A percentile compares a stretch with the other conserved stretches of the same genome.
Conservation (phyloP, 2,113 vertebrate species). For the Macrotus californicus region DNA sequence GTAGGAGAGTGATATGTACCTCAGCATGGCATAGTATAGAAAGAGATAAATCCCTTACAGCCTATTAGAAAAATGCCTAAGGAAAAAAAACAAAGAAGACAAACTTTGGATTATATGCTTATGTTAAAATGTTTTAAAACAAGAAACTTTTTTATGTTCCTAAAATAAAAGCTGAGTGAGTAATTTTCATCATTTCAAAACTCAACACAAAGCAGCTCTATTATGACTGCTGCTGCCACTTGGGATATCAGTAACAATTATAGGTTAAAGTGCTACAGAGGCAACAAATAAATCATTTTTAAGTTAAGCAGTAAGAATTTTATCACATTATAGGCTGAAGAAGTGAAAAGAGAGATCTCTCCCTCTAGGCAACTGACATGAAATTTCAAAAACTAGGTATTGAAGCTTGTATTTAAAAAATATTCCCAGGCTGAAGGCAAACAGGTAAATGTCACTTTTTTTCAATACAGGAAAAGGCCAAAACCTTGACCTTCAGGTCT, state of each 20-base stretch:
- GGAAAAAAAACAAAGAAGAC: neutral
- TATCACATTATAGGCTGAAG: neutral
- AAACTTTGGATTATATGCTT: neutral
- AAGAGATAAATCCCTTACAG: neutral
- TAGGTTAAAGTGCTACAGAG: neutral
- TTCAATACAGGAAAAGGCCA: neutral
- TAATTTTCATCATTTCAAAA: neutral
- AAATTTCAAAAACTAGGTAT: constrained; percentile 16
- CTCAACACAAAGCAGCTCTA: neutral
- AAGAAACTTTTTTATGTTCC: neutral
- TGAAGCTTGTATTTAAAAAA: constrained; percentile 5
- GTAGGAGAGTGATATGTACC: neutral
- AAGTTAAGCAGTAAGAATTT: neutral
- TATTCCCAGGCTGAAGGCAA: neutral
- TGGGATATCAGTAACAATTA: neutral
- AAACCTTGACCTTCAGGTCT: neutral
- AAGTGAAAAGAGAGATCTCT: neutral
- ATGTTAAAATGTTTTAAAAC: neutral
- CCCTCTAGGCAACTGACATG: neutral
- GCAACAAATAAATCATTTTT: neutral
- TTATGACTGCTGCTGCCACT: neutral
- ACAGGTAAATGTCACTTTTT: neutral
- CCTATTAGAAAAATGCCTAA: neutral
- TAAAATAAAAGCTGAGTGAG: neutral
- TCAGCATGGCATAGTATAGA: neutral